phyloP scores from a whole-genome alignment of 2,797 vertebrate genomes.

The Pygocentrus nattereri region DNA sequence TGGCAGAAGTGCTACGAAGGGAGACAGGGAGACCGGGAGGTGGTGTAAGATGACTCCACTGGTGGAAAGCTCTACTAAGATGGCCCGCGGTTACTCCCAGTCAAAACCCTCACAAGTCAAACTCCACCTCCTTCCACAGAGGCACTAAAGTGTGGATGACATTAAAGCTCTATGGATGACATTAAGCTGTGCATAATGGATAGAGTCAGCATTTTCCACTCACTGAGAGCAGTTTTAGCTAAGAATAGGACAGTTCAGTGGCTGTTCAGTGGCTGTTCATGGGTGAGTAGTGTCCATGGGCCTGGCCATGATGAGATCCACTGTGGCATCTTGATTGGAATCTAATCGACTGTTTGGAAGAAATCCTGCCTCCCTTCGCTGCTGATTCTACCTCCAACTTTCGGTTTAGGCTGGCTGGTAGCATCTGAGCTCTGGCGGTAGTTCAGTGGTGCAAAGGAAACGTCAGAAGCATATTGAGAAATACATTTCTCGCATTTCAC shows the following conservation, averaged over 20 bases:
- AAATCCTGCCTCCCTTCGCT: too few relatives aligned
- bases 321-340: not conserved
- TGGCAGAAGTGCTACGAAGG: conserved; percentile 23
- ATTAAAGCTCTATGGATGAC: not conserved
- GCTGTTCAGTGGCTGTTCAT: not conserved
- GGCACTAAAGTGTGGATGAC: not conserved
- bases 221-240: not conserved
- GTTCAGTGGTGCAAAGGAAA: too few relatives aligned
- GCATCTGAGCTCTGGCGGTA: too few relatives aligned
- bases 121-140: not conserved
- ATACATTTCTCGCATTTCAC: too few relatives aligned
- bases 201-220: not conserved
- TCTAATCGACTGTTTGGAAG: not conserved
- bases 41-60: conserved; percentile 32
- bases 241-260: not conserved
- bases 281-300: not conserved
- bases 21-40: conserved; percentile 6
- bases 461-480: too few relatives aligned
- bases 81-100: not conserved
- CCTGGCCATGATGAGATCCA: not conserved
- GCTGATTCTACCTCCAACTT: too few relatives aligned
- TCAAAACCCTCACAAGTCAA: conserved; percentile 15
- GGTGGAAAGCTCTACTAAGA: conserved; percentile 10
- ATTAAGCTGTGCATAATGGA: not conserved
- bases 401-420: too few relatives aligned